These are phyloP conservation scores for Sarcophilus harrisii DNA, from an alignment of 2,797 vertebrate species.

Conservation along the genomic window DNA sequence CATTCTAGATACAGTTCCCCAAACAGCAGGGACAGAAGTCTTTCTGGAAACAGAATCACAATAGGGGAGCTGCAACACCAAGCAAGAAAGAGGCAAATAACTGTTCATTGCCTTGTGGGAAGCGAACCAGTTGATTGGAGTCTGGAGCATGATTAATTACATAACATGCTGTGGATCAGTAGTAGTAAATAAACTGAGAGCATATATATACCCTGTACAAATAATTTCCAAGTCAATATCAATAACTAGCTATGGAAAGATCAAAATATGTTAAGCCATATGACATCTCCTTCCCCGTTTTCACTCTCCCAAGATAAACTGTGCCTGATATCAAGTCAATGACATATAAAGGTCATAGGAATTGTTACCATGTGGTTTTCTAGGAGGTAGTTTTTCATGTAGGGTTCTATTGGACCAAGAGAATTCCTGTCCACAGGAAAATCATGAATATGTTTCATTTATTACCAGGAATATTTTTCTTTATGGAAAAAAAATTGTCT, in stretches of 20 bases:
- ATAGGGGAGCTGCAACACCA: slow-evolving; percentile 75
- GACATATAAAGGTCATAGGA: slow-evolving; percentile 47
- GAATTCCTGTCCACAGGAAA: neutral
- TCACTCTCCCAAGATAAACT: slow-evolving; percentile 38
- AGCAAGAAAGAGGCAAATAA: slow-evolving; percentile 73
- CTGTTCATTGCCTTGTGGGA: slow-evolving; percentile 69
- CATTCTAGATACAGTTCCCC: slow-evolving; percentile 84
- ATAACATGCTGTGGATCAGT: slow-evolving; percentile 23
- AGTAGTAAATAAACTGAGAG: slow-evolving; percentile 66
- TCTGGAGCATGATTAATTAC: slow-evolving; percentile 73
- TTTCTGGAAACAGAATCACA: slow-evolving; percentile 84
- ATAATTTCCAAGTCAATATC: slow-evolving; percentile 58
- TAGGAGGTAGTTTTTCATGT: neutral
- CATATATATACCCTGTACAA: slow-evolving; percentile 55
- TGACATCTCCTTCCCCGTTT: slow-evolving; percentile 33
- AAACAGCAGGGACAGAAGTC: slow-evolving; percentile 83
- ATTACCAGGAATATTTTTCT: neutral
- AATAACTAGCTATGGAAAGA: slow-evolving; percentile 19
- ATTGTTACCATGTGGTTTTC: neutral
- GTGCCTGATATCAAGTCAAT: neutral
- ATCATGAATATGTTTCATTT: neutral
- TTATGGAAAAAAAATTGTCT: neutral
- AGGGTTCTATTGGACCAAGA: neutral
- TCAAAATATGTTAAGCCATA: slow-evolving; percentile 37
- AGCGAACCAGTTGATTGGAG: slow-evolving; percentile 69